phyloP scores from a whole-genome alignment of 1,140 invertebrate genomes.

The Trachymyrmex septentrionalis region DNA sequence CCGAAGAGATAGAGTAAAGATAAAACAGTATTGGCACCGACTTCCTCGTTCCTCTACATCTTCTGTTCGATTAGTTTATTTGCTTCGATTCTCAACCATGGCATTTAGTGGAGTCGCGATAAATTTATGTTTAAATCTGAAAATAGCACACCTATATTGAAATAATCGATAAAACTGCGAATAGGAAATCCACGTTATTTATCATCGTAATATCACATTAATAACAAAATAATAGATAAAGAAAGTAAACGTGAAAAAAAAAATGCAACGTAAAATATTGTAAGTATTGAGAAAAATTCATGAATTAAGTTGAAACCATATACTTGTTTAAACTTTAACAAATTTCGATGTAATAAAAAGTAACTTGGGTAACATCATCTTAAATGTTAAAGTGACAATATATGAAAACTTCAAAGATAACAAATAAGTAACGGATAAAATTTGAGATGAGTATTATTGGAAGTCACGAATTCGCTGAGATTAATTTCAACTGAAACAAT shows the following conservation, averaged over 20 bases:
- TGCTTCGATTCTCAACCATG: neutral
- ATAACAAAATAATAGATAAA: neutral
- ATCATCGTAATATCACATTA: neutral
- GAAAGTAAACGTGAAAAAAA: neutral
- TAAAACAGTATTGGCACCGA: constrained; percentile 58
- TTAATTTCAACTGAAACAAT: constrained; percentile 10
- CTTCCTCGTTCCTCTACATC: neutral
- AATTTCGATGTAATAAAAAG: neutral
- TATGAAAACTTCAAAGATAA: neutral
- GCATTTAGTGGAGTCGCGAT: neutral
- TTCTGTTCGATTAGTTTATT: neutral
- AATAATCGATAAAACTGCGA: neutral
- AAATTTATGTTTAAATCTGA: constrained; percentile 5
- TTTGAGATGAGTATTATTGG: neutral
- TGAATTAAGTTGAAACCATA: neutral
- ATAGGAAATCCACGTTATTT: neutral
- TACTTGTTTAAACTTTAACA: neutral
- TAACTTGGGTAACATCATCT: neutral
- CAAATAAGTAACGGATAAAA: neutral
- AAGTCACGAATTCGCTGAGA: neutral
- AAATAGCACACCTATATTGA: constrained; percentile 2
- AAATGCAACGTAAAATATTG: neutral
- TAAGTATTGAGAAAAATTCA: neutral
- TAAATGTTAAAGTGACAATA: neutral
- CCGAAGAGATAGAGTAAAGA: constrained; percentile 68